phyloP scores from a whole-genome alignment of 2,888 invertebrate genomes.

The Digitonthophagus gazella region DNA sequence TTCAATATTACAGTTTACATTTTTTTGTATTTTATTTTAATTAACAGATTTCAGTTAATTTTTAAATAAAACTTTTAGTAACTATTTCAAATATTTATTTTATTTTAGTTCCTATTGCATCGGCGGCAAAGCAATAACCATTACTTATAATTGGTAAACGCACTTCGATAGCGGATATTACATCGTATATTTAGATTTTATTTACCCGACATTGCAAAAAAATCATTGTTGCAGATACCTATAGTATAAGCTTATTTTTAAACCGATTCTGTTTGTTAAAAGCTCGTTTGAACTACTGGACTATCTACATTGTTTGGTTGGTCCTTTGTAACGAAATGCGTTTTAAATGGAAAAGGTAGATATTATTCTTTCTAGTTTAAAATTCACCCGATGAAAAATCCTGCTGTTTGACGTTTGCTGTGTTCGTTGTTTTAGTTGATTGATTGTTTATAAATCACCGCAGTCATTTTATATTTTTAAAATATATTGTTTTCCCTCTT shows the following conservation, averaged over 20 bases:
- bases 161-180: background rate
- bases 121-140: background rate
- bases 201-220: background rate
- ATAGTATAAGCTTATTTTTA: background rate
- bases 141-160: background rate
- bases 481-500: no score
- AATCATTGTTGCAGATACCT: background rate
- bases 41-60: background rate
- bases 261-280: background rate
- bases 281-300: background rate
- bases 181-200: background rate
- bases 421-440: no score
- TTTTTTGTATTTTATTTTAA: no score
- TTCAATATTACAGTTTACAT: no score
- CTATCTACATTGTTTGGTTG: background rate
- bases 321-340: background rate
- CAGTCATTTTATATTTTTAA: no score
- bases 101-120: background rate
- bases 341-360: background rate
- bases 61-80: no score
- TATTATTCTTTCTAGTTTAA: background rate
- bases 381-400: background rate
- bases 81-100: no score
- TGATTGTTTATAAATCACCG: no score
- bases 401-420: no score